Percentiles rank a stretch among this genome's conserved stretches.
Evolutionary conservation across 2,888 invertebrate genomes (phyloP).

Genomic region (Micoletzkya japonica): DNA sequence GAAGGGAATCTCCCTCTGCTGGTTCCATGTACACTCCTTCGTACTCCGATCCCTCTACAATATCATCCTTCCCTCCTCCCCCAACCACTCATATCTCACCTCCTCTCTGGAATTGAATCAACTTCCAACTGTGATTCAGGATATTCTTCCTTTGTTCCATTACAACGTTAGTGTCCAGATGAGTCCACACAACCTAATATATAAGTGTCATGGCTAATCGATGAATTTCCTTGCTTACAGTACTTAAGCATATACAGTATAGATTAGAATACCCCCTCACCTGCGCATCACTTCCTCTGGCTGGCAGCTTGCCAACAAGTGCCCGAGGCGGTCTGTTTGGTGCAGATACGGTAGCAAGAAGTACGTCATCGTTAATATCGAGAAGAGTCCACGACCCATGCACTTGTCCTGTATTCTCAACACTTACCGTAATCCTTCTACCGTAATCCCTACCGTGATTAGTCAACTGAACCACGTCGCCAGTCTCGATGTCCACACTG

Average conservation of each 20-base stretch:
- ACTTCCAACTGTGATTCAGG: constrained; percentile 38
- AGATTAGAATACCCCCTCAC: constrained; percentile 1
- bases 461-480: constrained; percentile 41
- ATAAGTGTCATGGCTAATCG: neutral
- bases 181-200: constrained; percentile 42
- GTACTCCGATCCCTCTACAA: constrained; percentile 41
- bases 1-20: constrained; percentile 35
- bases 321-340: constrained; percentile 54
- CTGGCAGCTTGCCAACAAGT: constrained; percentile 43
- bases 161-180: constrained; percentile 37
- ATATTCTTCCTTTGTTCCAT: constrained; percentile 38
- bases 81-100: constrained; percentile 14
- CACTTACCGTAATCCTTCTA: neutral
- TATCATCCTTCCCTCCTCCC: neutral
- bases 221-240: neutral
- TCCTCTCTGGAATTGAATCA: constrained; percentile 42
- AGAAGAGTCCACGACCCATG: constrained; percentile 51
- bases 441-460: constrained; percentile 36
- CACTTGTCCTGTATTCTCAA: constrained; percentile 25
- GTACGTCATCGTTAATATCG: constrained; percentile 47
- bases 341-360: constrained; percentile 49
- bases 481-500: constrained; percentile 39
- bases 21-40: constrained; percentile 56
- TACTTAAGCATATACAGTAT: neutral
- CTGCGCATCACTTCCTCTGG: constrained; percentile 33